Evolutionary conservation across 1,140 invertebrate genomes (phyloP).

Genomic region (Lepidurus arcticus): DNA sequence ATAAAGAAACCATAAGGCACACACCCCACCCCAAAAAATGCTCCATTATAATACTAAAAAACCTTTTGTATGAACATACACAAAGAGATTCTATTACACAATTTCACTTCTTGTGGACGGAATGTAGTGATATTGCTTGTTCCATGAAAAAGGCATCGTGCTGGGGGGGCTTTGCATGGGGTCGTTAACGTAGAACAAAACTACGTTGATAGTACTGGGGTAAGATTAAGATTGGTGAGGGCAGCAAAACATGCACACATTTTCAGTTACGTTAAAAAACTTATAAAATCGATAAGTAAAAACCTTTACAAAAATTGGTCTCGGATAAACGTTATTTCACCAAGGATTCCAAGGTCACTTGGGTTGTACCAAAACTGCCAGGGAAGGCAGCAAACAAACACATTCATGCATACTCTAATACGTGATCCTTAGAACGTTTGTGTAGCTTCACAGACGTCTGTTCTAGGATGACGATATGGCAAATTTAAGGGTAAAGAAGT

Average conservation of each 20-base stretch:
- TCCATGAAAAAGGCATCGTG: neutral
- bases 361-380: neutral
- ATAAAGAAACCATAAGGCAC: too few relatives aligned
- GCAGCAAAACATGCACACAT: neutral
- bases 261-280: neutral
- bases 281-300: neutral
- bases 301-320: neutral
- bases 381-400: neutral
- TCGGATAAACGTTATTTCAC: neutral
- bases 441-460: too few relatives aligned
- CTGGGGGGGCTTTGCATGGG: constrained; percentile 9
- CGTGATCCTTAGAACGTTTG: too few relatives aligned
- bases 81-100: constrained; percentile 16
- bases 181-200: neutral
- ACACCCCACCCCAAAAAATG: neutral
- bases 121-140: neutral
- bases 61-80: neutral
- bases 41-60: neutral
- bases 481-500: constrained; percentile 38
- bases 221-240: neutral
- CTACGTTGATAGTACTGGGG: neutral
- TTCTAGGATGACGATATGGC: neutral
- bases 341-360: constrained; percentile 7
- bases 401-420: neutral
- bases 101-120: constrained; percentile 3